Evolutionary conservation across 53 echinoderm and acorn worm species (phyloP).

Genomic region (Zoroaster sp.): DNA sequence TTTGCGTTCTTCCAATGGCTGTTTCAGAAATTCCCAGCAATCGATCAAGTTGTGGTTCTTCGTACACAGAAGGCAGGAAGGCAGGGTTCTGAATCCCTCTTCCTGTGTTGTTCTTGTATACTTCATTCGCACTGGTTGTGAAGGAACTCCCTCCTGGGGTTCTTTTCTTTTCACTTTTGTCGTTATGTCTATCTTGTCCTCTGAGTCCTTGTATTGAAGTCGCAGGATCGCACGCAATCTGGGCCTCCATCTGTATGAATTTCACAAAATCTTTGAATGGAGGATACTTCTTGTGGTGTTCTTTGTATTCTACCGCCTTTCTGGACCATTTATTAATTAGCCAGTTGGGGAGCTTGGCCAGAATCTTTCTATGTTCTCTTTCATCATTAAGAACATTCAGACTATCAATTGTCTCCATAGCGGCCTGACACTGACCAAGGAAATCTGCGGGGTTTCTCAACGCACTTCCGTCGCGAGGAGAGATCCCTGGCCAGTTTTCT

Average conservation of each 20-base stretch:
- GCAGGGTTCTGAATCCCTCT: background rate
- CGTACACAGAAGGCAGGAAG: constrained; percentile 14
- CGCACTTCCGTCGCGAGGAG: constrained; percentile 14
- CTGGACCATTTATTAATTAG: background rate
- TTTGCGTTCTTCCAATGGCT: background rate
- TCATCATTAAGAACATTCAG: constrained; percentile 24
- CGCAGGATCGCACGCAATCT: constrained; percentile 11
- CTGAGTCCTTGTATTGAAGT: background rate
- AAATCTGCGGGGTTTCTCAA: constrained; percentile 44
- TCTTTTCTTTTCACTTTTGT: background rate
- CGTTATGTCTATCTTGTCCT: background rate
- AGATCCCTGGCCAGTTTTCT: constrained; percentile 32
- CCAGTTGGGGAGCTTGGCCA: constrained; percentile 42
- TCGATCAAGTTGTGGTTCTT: constrained; percentile 21
- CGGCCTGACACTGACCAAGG: constrained; percentile 21
- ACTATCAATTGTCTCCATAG: constrained; percentile 35
- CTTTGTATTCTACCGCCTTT: background rate
- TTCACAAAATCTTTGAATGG: constrained; percentile 12
- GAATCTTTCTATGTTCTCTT: constrained; percentile 31
- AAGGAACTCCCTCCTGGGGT: background rate
- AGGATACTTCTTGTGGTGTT: background rate
- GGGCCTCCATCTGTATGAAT: constrained; percentile 11
- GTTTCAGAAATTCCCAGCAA: constrained; percentile 8
- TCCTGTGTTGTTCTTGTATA: background rate
- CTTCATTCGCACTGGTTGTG: background rate